phyloP scores from a whole-genome alignment of 2,113 vertebrate genomes.

The Lota lota region DNA sequence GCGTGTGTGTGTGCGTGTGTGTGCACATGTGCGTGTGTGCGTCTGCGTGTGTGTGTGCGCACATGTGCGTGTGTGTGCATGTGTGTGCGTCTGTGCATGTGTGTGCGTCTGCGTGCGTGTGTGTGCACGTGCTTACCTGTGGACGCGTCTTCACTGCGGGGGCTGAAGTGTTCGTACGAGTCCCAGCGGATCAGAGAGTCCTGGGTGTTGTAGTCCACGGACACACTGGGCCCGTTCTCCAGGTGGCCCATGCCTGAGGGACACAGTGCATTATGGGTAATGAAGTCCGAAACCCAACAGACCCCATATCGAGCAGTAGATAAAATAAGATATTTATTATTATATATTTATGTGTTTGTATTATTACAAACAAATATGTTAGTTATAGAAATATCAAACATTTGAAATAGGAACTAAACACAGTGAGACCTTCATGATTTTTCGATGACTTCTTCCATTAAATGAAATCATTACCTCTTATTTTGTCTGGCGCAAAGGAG shows the following conservation, averaged over 20 bases:
- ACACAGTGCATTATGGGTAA: conserved; percentile 19
- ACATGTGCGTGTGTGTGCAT: too few relatives aligned
- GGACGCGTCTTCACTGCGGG: conserved; percentile 74
- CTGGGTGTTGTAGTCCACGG: conserved; percentile 92
- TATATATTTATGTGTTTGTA: too few relatives aligned
- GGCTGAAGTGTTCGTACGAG: conserved; percentile 87
- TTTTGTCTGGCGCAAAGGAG: conserved; percentile 93
- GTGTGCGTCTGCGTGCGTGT: background rate
- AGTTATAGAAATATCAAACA: background rate
- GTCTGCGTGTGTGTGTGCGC: too few relatives aligned
- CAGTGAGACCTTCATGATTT: background rate
- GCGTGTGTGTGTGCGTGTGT: too few relatives aligned
- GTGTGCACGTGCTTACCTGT: conserved; percentile 59
- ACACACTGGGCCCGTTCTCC: conserved; percentile 91
- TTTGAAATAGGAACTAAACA: background rate
- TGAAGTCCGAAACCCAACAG: background rate
- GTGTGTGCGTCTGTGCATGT: conserved; percentile 1
- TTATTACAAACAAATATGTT: background rate
- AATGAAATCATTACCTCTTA: conserved; percentile 78
- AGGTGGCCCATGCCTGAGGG: conserved; percentile 86
- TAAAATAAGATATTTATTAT: too few relatives aligned
- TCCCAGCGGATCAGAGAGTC: conserved; percentile 96
- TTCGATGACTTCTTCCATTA: background rate
- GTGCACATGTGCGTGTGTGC: too few relatives aligned
- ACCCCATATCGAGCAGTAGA: too few relatives aligned